phyloP scores from a whole-genome alignment of 2,888 invertebrate genomes.

The Baccha elongata region DNA sequence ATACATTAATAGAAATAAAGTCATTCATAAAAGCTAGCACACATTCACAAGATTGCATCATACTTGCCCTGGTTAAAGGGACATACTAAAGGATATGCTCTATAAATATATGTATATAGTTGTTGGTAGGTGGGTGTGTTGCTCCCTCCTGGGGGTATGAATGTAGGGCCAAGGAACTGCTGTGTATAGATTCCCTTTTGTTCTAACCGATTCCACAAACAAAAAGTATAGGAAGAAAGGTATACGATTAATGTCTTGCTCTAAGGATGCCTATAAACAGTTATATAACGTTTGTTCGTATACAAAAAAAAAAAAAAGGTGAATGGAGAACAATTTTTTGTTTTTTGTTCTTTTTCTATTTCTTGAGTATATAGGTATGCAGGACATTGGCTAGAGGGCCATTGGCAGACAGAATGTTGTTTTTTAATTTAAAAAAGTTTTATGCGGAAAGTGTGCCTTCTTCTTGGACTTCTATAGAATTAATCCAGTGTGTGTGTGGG shows the following conservation, averaged over 20 bases:
- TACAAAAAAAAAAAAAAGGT: constrained; percentile 36
- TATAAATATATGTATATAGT: no score
- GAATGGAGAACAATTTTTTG: constrained; percentile 52
- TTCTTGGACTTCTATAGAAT: background rate
- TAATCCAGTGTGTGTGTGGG: background rate
- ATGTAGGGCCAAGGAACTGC: constrained; percentile 49
- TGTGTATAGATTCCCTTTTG: constrained; percentile 56
- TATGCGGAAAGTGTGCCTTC: constrained; percentile 2
- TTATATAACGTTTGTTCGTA: constrained; percentile 5
- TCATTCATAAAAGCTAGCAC: constrained; percentile 64
- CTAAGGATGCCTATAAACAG: constrained; percentile 28
- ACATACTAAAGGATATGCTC: constrained; percentile 51
- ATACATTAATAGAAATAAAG: constrained; percentile 61
- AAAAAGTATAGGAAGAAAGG: constrained; percentile 20
- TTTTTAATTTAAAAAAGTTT: constrained; percentile 61
- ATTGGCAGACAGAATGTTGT: constrained; percentile 70
- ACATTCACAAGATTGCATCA: constrained; percentile 61
- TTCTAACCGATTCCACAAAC: constrained; percentile 38
- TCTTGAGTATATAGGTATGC: constrained; percentile 65
- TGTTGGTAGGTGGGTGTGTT: background rate
- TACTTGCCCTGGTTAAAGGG: constrained; percentile 73
- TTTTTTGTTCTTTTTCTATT: constrained; percentile 17
- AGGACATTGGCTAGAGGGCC: constrained; percentile 72
- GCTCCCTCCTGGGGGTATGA: constrained; percentile 20
- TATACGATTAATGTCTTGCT: constrained; percentile 69